Base-by-base conservation (phyloP, 1,140 invertebrate genomes). In the Delia radicum region DNA sequence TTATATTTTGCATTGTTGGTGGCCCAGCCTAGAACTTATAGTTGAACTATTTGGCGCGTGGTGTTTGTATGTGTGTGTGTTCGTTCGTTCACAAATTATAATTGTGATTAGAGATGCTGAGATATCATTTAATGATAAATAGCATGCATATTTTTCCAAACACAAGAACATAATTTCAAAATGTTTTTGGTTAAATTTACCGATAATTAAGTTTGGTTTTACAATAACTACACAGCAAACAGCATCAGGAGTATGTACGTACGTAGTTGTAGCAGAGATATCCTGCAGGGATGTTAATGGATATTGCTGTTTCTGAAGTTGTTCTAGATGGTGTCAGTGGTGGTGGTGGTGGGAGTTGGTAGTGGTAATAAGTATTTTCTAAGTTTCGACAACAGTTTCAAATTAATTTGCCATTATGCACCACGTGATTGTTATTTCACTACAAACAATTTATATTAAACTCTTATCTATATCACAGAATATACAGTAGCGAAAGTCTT, bases 361-460 rank as follows among this genome's bases (percentile, higher is more conserved):
- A 27, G 65, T 69, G 65, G 29, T 26, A 24, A 63, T 13, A 67
- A 67, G 31, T 33, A 42, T 42, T 42, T n/a, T 42, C 7, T 5
- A 42, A 42, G 29, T 69, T 69, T 69, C 29, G 65, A 69, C 65
- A 69, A 69, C n/a, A 69, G 29, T 69, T 33, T 69, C 65, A 37
- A 69, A 69, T 69, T 69, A 33, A 69, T 69, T 69, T 69, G 65
- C 29, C 31, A 69, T 69, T 69, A 69, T 69, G 65, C 65, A 69
- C 65, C 65, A 69, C 65, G 65, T 69, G 65, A 69, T 31, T 33
- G 48, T 55, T 55, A 55, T 55, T 55, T 55, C 46, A 21, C 46
- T 55, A 55, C 18, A 21, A n/a, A n/a, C n/a, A n/a, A n/a, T n/a
- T n/a, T n/a, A n/a, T n/a, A n/a, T n/a, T n/a, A n/a, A n/a, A n/a